Evolutionary conservation across 2,888 invertebrate genomes (phyloP), one percentile per base, ranked within the genome.

Genomic region (Blera fallax): DNA sequence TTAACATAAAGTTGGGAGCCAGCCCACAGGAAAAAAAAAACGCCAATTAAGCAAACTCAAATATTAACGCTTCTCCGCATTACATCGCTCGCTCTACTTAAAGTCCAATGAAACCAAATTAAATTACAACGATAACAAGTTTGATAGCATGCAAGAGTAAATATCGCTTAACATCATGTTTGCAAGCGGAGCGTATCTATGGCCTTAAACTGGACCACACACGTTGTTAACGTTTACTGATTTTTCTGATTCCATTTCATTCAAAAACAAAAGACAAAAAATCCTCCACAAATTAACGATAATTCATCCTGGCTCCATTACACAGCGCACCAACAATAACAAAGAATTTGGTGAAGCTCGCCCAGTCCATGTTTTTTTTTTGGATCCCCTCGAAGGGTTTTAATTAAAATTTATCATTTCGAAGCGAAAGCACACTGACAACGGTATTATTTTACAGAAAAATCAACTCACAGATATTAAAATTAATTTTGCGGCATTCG

Each of bases 401-500:
- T 73, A 62, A 73, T 62, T 73, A 62, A 62, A 73, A 62, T 62
- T 50, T 52, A 73, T 73, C 62, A 37, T 29, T 52, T 40, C 40
- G 11, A 7, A 34, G 2, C 45, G 11, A 62, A 29, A 16, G 11
- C 34, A 34, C 16, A 27, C n/a, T 6, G 11, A 14, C 10, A 52
- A 21, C 3, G n/a, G 21, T 32, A 29, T 52, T 67, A 8, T 18
- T 54, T 52, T 43, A 37, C 10, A 37, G 29, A 74, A 74, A 54
- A 64, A 52, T 54, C 62, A 64, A 34, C 54, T 64, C 54, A 21
- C 29, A 62, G 60, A 27, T 64, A 64, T 54, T 64, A 54, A 64
- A 74, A 74, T 74, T 21, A 74, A 64, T 54, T 74, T 74, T 64
- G 64, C 32, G 32, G 74, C 50, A 43, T 74, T 54, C 54, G 54